phyloP scores from a whole-genome alignment of 1,140 invertebrate species.

The Anadara kagoshimensis region DNA sequence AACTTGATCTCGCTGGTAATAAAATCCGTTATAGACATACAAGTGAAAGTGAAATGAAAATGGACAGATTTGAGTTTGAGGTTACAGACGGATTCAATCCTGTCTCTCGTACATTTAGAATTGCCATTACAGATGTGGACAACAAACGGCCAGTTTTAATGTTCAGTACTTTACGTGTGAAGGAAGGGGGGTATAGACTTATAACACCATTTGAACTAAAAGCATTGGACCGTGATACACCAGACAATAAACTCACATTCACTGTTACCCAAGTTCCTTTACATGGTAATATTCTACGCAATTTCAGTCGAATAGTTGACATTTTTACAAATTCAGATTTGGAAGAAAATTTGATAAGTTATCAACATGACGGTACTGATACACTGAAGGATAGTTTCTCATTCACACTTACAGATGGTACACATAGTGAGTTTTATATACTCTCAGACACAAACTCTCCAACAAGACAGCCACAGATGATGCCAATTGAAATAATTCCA shows the following conservation, averaged over 20 bases:
- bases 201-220: constrained; percentile 74
- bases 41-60: constrained; percentile 70
- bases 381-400: constrained; percentile 71
- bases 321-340: constrained; percentile 71
- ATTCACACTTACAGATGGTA: constrained; percentile 72
- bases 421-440: constrained; percentile 71
- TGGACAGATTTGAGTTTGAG: constrained; percentile 75
- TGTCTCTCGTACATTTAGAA: constrained; percentile 71
- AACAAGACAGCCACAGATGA: constrained; percentile 62
- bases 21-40: constrained; percentile 72
- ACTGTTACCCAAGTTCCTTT: constrained; percentile 70
- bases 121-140: constrained; percentile 72
- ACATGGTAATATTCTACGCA: constrained; percentile 70
- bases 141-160: constrained; percentile 73
- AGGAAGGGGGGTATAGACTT: constrained; percentile 68
- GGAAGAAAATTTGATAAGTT: constrained; percentile 69
- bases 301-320: constrained; percentile 58
- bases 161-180: constrained; percentile 64
- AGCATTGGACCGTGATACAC: constrained; percentile 72
- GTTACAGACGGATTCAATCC: constrained; percentile 73
- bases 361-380: constrained; percentile 74
- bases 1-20: constrained; percentile 71
- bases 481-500: constrained; percentile 70
- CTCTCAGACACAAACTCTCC: constrained; percentile 62
- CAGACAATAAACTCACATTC: constrained; percentile 64